A percentile compares a stretch with the other conserved stretches of the same genome.
phyloP scores from a whole-genome alignment of 2,797 vertebrate species.

The Graptemys geographica region DNA sequence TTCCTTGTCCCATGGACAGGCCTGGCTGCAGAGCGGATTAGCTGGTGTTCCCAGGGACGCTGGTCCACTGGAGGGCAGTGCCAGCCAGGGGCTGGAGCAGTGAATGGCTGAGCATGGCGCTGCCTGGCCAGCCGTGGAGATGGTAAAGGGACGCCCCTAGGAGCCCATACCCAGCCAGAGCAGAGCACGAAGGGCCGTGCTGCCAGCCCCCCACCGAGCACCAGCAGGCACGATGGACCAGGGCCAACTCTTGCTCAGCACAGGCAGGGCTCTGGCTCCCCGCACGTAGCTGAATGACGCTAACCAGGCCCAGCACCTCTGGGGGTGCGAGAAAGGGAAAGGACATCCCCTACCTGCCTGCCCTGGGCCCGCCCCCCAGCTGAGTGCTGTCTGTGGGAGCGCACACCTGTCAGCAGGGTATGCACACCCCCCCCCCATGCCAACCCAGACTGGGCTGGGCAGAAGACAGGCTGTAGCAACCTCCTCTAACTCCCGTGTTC shows the following conservation, averaged over 20 bases:
- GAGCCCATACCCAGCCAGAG: neutral
- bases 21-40: neutral
- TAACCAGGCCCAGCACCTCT: too few species aligned
- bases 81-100: neutral
- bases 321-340: neutral
- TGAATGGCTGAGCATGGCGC: neutral
- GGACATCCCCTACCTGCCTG: rapidly evolving
- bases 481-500: too few species aligned
- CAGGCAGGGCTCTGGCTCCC: neutral
- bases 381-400: neutral
- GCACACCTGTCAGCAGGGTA: neutral
- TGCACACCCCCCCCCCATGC: too few species aligned
- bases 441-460: too few species aligned
- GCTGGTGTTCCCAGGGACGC: neutral
- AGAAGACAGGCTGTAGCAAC: too few species aligned
- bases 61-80: too few species aligned
- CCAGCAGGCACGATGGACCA: neutral
- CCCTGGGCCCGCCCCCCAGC: rapidly evolving
- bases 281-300: too few species aligned
- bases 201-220: too few species aligned
- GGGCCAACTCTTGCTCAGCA: neutral
- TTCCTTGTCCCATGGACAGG: neutral
- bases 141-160: neutral
- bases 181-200: neutral
- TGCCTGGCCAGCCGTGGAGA: neutral